Percentiles rank a stretch among this genome's conserved stretches.
phyloP scores from a whole-genome alignment of 2,113 vertebrate species.

The Atherinomorus stipes region DNA sequence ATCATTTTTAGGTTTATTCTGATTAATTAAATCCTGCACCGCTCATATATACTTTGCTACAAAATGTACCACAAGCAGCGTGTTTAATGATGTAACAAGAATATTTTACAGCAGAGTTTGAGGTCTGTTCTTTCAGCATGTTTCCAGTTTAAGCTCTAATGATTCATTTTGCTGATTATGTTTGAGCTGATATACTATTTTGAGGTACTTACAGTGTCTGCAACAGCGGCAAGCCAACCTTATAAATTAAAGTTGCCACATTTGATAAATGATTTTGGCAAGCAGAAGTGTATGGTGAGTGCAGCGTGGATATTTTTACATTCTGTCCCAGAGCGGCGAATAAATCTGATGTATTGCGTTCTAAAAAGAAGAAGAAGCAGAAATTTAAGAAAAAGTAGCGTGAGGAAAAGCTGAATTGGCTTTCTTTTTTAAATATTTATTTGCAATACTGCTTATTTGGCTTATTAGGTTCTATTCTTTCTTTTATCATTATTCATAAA shows the following conservation, averaged over 20 bases:
- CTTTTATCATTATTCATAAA: too few relatives aligned
- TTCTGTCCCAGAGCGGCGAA: not conserved
- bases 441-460: constrained; percentile 13
- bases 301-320: not conserved
- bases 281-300: not conserved
- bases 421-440: too few relatives aligned
- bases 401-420: constrained; percentile 1
- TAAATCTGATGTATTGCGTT: not conserved
- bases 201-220: not conserved
- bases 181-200: constrained; percentile 5
- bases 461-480: not conserved
- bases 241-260: constrained; percentile 1
- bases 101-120: not conserved
- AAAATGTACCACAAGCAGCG: not conserved
- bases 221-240: not conserved
- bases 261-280: constrained; percentile 13
- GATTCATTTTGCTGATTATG: constrained; percentile 4
- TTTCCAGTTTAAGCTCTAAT: not conserved
- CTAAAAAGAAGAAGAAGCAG: constrained; percentile 2
- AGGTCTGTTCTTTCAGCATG: not conserved
- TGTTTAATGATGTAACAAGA: not conserved
- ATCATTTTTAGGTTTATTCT: not conserved
- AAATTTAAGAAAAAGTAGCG: not conserved
- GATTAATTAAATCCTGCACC: not conserved
- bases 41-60: not conserved